These are phyloP conservation scores for Mythimna pallens DNA, from an alignment of 2,888 invertebrate species.

Conservation along the genomic window DNA sequence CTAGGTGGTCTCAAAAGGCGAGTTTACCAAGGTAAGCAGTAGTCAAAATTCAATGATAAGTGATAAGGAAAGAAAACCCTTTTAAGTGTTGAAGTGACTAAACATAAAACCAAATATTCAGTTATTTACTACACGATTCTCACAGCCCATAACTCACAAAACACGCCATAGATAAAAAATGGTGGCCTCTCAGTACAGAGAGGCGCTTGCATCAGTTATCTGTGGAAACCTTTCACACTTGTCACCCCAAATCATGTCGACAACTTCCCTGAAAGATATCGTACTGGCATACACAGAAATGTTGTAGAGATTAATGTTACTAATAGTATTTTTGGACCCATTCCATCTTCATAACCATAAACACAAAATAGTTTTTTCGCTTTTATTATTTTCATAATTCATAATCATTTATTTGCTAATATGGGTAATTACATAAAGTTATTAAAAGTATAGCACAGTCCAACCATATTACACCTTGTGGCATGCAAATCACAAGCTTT, in stretches of 20 bases:
- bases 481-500: too few species aligned
- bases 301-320: not conserved
- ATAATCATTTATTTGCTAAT: too few species aligned
- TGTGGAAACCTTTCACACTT: constrained; percentile 49
- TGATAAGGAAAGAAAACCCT: too few species aligned
- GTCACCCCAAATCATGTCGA: constrained; percentile 56
- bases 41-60: not conserved
- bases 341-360: not conserved
- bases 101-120: not conserved
- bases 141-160: constrained; percentile 11
- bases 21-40: too few species aligned
- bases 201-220: constrained; percentile 44
- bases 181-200: constrained; percentile 16
- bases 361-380: too few species aligned
- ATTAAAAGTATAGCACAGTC: too few species aligned
- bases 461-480: too few species aligned
- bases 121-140: not conserved
- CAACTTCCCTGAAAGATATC: constrained; percentile 39
- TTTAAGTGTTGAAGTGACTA: not conserved
- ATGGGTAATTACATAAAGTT: too few species aligned
- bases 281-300: constrained; percentile 24
- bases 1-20: too few species aligned
- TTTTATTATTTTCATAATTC: too few species aligned
- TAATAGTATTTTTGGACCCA: not conserved
- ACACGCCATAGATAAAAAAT: constrained; percentile 32